Evolutionary conservation across 1,140 invertebrate species (phyloP), one percentile per base, ranked within the genome.

Genomic region (Drosophila elegans): DNA sequence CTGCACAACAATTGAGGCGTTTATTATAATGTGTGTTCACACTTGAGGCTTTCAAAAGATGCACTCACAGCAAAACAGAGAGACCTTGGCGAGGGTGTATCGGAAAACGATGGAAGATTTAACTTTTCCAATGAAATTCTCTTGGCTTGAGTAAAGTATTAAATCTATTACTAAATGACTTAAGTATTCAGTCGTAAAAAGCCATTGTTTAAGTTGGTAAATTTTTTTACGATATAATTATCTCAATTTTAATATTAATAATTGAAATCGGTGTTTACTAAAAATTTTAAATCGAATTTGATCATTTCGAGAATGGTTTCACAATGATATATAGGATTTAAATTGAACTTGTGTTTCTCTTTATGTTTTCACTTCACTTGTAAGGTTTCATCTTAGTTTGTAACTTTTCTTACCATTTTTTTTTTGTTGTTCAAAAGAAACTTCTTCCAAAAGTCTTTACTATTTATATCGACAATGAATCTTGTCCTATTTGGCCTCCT

Each of bases 11-110:
- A 91, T 91, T 91, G 89, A 91, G 89, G 89, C 89, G 89, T 91
- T 91, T 91, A 89, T 91, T 91, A 91, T 91, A 91, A 91, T 89
- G 89, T 84, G 89, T 91, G 89, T 91, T 91, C 89, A 91, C 89
- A 91, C 89, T 90, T 90, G 79, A 89, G 79, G 77, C 84, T 82
- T 83, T 88, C 69, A 67, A 67, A 62, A 51, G 71, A 59, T 77
- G 74, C 74, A 77, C 53, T 69, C 63, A 41, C 42, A 48, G 53
- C 5, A 41, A 60, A 21, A 41, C 34, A 29, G 4, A n/a, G 13
- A 34, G 41, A 5, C 41, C 5, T 11, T 29, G 16, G 7, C 32
- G 12, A 29, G 32, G 29, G 6, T 32, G 29, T 32, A 32, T 32
- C 29, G 29, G 7, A 32, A 32, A 32, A 7, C 29, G 32, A 13